These are phyloP conservation scores for Sciurus carolinensis DNA, from an alignment of 2,797 vertebrate genomes.

Conservation along the genomic window DNA sequence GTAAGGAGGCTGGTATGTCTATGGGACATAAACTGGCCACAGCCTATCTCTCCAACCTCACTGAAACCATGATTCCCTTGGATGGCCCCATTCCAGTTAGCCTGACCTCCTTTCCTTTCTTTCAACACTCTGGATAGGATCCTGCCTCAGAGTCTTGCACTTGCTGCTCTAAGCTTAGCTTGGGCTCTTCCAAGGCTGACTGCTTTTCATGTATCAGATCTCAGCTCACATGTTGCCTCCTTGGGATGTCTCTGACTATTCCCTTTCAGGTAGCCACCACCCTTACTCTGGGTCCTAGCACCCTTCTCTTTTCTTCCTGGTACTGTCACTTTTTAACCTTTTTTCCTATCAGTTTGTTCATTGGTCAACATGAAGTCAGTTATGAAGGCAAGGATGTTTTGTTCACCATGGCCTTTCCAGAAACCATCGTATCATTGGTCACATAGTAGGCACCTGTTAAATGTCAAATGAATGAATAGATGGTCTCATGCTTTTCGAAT, in stretches of 20 bases:
- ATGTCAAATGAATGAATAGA: background rate
- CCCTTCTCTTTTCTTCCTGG: background rate
- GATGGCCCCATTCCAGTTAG: background rate
- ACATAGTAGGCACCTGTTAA: background rate
- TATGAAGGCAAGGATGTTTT: background rate
- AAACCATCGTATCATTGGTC: background rate
- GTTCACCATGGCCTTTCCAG: background rate
- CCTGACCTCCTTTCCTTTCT: background rate
- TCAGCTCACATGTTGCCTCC: background rate
- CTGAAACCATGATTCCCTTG: background rate
- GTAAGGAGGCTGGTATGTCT: too few species aligned
- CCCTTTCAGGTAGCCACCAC: background rate
- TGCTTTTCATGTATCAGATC: background rate
- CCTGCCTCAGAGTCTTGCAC: background rate
- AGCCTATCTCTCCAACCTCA: background rate
- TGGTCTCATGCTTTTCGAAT: background rate
- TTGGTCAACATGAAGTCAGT: background rate
- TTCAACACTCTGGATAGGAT: background rate
- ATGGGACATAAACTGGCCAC: background rate
- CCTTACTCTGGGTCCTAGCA: background rate
- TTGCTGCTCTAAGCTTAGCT: background rate
- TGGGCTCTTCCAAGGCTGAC: background rate
- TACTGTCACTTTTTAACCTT: background rate
- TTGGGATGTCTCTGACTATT: background rate
- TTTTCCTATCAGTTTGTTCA: background rate